Evolutionary conservation across 2,888 invertebrate species (phyloP), one percentile per base, ranked within the genome.

Genomic region (Mongoloraphidia duomilia): DNA sequence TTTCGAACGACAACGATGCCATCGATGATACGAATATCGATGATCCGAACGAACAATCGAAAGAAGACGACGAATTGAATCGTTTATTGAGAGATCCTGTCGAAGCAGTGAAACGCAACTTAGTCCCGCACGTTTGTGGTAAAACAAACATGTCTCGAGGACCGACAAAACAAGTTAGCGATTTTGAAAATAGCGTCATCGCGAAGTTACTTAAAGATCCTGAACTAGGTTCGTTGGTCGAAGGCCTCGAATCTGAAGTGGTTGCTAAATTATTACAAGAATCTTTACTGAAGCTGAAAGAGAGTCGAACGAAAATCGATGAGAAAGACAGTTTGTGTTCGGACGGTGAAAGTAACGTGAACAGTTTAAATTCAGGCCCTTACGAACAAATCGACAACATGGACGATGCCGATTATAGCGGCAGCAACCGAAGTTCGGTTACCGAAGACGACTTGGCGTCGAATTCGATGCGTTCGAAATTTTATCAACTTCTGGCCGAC

Each of bases 71-170:
- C 33, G 75, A 78, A 56, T 65, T 81, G 41, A 67, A 73, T 45
- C 72, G 75, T 54, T 73, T 82, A 53, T 61, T 83, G 39, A 72
- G 73, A 55, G 80, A 85, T 66, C 85, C 85, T 1, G 84, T 85
- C 9, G 83, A 84, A 72, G 85, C 85, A 12, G 81, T 84, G 4
- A 76, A 76, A 59, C 72, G 80, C 56, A 84, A 85, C 65, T 69
- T 84, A 54, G 79, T 85, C 59, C 84, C 85, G 41, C 84, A 84
- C 62, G 80, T 85, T 47, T 85, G 85, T 65, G 84, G 84, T 34
- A 79, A 79, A 64, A 61, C 67, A 57, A 69, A 70, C 53, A 57
- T 60, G 65, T 66, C 70, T 65, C 64, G 61, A 65, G 61, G 57
- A 51, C 64, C 63, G 6, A 34, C 34, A 12, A 47, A 47, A 47